Evolutionary conservation across 1,140 invertebrate species (phyloP).

Genomic region (Diorhabda elongata): DNA sequence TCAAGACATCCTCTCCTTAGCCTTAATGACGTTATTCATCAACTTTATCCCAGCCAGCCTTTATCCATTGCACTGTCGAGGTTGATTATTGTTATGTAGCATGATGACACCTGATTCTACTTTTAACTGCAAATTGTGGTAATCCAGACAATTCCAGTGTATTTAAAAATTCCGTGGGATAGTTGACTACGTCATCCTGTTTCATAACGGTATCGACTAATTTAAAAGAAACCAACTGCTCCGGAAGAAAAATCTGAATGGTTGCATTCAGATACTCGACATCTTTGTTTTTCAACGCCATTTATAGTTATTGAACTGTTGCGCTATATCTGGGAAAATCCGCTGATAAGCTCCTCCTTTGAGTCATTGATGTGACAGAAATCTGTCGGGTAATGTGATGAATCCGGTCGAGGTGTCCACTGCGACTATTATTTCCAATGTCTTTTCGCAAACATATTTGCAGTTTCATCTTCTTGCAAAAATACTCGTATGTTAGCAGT

Average conservation of each 20-base stretch:
- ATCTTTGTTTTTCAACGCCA: background rate
- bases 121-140: conserved; percentile 35
- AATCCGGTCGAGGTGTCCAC: no score
- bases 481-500: no score
- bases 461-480: no score
- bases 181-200: conserved; percentile 34
- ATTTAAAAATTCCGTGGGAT: conserved; percentile 40
- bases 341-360: no score
- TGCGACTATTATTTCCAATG: no score
- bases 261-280: background rate
- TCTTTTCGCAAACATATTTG: no score
- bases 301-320: background rate
- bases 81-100: conserved; percentile 46
- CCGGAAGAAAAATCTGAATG: background rate
- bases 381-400: no score
- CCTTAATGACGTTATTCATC: conserved; percentile 46
- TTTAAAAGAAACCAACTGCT: conserved; percentile 18
- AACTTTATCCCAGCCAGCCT: conserved; percentile 36
- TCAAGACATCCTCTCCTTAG: conserved; percentile 49
- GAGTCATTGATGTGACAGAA: no score
- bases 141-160: conserved; percentile 31
- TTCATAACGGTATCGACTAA: conserved; percentile 37
- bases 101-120: conserved; percentile 40
- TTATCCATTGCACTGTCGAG: conserved; percentile 40
- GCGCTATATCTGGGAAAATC: no score